Conservation (phyloP, 2,797 vertebrate genomes). For the Sebastes hubbsi region DNA sequence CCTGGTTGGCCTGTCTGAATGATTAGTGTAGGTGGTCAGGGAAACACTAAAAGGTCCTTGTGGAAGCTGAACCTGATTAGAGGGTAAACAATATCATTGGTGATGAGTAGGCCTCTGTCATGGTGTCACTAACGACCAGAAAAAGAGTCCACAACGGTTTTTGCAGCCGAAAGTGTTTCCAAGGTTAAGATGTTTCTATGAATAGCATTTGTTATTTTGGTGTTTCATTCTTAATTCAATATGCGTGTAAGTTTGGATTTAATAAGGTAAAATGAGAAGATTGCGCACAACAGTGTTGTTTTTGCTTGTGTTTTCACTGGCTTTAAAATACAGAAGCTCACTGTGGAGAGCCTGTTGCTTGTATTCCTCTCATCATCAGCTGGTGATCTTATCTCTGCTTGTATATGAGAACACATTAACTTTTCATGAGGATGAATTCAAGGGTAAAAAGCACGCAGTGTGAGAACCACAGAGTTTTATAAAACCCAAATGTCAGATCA, state of each 20-base stretch:
- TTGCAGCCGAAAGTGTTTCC: background rate
- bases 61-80: constrained; percentile 56
- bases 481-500: constrained; percentile 15
- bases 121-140: constrained; percentile 38
- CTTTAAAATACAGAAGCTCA: constrained; percentile 34
- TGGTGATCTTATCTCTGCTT: constrained; percentile 46
- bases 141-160: constrained; percentile 31
- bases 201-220: constrained; percentile 23
- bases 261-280: constrained; percentile 7
- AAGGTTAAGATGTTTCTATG: constrained; percentile 1
- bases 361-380: constrained; percentile 30
- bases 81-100: constrained; percentile 47
- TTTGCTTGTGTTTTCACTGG: constrained; percentile 13
- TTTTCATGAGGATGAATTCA: constrained; percentile 68
- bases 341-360: constrained; percentile 17
- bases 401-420: constrained; percentile 53
- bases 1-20: constrained; percentile 41
- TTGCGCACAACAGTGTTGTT: background rate
- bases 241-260: background rate
- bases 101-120: constrained; percentile 21
- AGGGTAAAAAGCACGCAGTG: constrained; percentile 31
- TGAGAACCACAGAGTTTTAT: background rate
- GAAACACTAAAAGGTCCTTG: constrained; percentile 37
- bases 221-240: constrained; percentile 27
- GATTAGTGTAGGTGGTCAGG: constrained; percentile 48